Evolutionary conservation across 2,797 vertebrate genomes (phyloP).

Genomic region (Enteromius treurensis): DNA sequence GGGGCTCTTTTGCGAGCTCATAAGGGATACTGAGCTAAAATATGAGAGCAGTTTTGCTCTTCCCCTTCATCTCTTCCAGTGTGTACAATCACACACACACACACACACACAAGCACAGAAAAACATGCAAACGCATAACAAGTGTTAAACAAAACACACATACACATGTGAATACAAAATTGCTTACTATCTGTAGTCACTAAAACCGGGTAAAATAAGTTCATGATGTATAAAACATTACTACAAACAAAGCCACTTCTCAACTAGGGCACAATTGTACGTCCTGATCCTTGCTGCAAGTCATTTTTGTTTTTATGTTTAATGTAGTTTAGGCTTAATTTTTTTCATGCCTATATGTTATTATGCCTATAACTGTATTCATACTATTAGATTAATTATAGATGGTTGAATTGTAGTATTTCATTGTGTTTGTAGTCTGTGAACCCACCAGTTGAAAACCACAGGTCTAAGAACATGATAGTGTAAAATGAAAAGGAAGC

Average conservation of each 20-base stretch:
- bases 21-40: slow-evolving; percentile 44
- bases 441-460: neutral
- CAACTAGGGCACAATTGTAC: neutral
- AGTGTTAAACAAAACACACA: neutral
- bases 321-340: neutral
- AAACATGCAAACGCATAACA: neutral
- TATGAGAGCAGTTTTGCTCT: slow-evolving; percentile 20
- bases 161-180: neutral
- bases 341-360: neutral
- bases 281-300: neutral
- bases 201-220: neutral
- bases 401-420: neutral
- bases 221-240: neutral
- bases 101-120: neutral
- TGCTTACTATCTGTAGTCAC: neutral
- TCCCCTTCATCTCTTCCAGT: slow-evolving; percentile 6
- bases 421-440: neutral
- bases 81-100: neutral
- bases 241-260: neutral
- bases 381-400: neutral
- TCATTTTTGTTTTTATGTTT: neutral
- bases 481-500: neutral
- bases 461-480: neutral
- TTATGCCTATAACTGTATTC: neutral
- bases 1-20: slow-evolving; percentile 39